These are phyloP conservation scores for Tor tambroides DNA, from an alignment of 2,113 vertebrate genomes.

Conservation along the genomic window DNA sequence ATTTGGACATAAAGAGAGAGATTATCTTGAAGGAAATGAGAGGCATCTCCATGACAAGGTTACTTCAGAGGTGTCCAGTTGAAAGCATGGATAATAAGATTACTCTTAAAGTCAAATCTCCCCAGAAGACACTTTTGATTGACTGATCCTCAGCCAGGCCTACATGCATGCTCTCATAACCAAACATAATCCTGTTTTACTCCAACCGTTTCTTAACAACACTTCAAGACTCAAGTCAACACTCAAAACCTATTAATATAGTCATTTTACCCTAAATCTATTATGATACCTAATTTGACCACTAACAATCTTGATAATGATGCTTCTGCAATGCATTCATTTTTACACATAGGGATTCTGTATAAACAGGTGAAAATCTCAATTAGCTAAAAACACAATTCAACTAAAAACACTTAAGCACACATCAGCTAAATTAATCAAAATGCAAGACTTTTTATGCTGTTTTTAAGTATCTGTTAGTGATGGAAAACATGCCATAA, in stretches of 20 bases:
- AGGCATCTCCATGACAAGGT: conserved; percentile 53
- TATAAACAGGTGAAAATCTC: background rate
- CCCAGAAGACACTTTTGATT: conserved; percentile 60
- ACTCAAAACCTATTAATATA: background rate
- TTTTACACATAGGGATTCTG: background rate
- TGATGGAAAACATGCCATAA: background rate
- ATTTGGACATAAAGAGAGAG: conserved; percentile 61
- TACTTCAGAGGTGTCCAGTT: conserved; percentile 60
- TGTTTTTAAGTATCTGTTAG: background rate
- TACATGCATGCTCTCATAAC: conserved; percentile 33
- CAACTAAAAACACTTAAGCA: background rate
- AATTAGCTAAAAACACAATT: background rate
- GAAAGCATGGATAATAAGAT: conserved; percentile 68
- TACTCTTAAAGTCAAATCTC: conserved; percentile 58
- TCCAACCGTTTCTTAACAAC: background rate
- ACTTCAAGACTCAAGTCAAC: background rate
- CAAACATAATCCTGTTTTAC: conserved; percentile 28
- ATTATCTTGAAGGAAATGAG: conserved; percentile 64
- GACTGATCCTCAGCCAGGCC: conserved; percentile 66
- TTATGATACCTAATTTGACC: background rate
- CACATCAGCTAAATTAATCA: background rate
- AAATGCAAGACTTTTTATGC: background rate
- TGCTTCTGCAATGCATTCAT: background rate
- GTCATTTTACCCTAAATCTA: background rate
- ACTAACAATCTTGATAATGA: background rate